phyloP scores from a whole-genome alignment of 2,113 vertebrate genomes.

The Upupa epops region DNA sequence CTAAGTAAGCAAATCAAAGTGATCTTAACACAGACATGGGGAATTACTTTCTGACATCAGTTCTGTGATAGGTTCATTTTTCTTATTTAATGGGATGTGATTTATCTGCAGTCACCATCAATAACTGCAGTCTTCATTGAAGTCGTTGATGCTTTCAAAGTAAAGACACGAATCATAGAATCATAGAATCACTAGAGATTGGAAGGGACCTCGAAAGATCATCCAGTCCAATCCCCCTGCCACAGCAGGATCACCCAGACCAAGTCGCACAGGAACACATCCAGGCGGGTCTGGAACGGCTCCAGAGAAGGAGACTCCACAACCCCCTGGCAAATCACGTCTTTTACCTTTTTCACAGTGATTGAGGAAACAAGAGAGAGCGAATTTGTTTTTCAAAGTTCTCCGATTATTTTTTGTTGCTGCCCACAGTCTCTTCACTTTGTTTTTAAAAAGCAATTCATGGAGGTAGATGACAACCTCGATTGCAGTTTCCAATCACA shows the following conservation, averaged over 20 bases:
- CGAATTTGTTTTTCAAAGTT: background rate
- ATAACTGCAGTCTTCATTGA: background rate
- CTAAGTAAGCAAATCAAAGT: background rate
- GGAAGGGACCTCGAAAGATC: too few species aligned
- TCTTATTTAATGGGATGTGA: background rate
- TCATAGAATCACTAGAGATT: too few species aligned
- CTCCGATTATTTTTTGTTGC: background rate
- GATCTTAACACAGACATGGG: background rate
- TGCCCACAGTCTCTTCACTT: too few species aligned
- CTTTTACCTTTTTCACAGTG: rapidly evolving
- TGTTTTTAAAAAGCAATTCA: background rate
- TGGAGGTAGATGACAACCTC: background rate
- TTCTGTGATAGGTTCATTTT: background rate
- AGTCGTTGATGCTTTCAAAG: background rate
- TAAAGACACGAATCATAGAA: too few species aligned
- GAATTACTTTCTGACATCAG: background rate
- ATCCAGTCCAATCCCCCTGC: too few species aligned
- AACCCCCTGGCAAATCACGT: background rate
- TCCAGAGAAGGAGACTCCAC: too few species aligned
- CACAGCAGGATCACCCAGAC: too few species aligned
- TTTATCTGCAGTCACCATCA: background rate
- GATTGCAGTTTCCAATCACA: background rate
- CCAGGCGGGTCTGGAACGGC: too few species aligned
- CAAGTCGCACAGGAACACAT: too few species aligned
- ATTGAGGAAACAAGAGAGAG: background rate